These are phyloP conservation scores for Gavialis gangeticus DNA, from an alignment of 2,113 vertebrate species.

Conservation along the genomic window DNA sequence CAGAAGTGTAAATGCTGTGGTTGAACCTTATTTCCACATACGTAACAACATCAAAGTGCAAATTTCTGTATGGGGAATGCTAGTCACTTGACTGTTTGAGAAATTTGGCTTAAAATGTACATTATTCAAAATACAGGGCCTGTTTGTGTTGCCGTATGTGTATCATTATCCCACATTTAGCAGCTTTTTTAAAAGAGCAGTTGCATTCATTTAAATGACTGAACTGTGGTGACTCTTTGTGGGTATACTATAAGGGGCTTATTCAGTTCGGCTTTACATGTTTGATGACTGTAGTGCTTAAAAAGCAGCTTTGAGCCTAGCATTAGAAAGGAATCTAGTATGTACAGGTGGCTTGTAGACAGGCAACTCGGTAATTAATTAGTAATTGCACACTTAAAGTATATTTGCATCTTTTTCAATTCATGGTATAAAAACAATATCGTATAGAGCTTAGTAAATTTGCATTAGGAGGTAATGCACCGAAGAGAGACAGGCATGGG, in stretches of 20 bases:
- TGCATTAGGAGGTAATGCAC: not conserved
- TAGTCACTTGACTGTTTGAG: too few relatives aligned
- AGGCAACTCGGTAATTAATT: not conserved
- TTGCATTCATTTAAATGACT: not conserved
- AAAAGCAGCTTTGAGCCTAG: not conserved
- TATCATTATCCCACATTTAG: not conserved
- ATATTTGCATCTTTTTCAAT: not conserved
- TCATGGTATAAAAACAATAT: not conserved
- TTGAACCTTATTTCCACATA: too few relatives aligned
- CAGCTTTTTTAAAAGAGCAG: not conserved
- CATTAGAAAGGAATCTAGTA: not conserved
- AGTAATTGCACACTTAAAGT: not conserved
- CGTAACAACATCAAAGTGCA: too few relatives aligned
- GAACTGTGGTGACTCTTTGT: not conserved
- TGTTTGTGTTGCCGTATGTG: not conserved
- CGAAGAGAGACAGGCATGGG: not conserved
- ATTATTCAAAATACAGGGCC: too few relatives aligned
- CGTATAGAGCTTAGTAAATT: not conserved
- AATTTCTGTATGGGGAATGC: too few relatives aligned
- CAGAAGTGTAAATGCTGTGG: too few relatives aligned
- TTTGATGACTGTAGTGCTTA: not conserved
- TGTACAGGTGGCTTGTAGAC: not conserved
- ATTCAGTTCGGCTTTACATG: not conserved
- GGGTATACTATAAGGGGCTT: not conserved
- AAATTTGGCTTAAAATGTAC: too few relatives aligned